Evolutionary conservation across 2,113 vertebrate species (phyloP), one percentile per base, ranked within the genome.

Genomic region (Steatornis caripensis): DNA sequence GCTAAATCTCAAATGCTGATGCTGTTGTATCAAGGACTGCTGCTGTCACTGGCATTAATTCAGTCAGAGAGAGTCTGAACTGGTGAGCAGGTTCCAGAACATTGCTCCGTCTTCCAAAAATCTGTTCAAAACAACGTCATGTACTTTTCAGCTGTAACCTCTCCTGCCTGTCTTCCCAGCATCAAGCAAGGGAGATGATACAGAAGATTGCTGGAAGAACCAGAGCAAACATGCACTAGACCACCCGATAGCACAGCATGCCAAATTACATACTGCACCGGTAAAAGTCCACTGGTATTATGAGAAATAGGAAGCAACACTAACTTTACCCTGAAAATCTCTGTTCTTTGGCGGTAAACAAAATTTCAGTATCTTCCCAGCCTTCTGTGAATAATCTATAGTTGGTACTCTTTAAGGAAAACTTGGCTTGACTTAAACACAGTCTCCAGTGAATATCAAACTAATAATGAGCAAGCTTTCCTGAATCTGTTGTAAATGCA

Each of bases 251-350:
- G 29, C 41, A 37, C 34, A 70, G 46, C 51, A n/a, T 48, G 85
- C 82, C 87, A 95, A 95, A 80, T 93, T 95, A 93, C 92, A 95
- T 30, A 93, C 53, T 27, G 34, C 0, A 0, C n/a, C 76, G 74
- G 74, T 60, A 39, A 89, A 94, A 87, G 86, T 96, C 65, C 86
- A 24, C 43, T 83, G 62, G n/a, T 66, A 62, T 88, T 97, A 94
- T 92, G 78, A 92, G 81, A 95, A 95, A 87, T 30, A 46, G 66
- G 26, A 75, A 92, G 84, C 49, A 92, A 46, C 53, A 48, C 12
- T 87, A 81, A 58, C 46, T 91, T 87, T 79, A 69, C 37, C 18
- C 49, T 83, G 68, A 79, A 93, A 92, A 39, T 26, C 36, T 66
- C 58, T 87, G 26, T 39, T 89, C 39, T 84, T 74, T 5, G 6